Base-by-base conservation (phyloP, 2,113 vertebrate genomes). In the Platysternon megacephalum region DNA sequence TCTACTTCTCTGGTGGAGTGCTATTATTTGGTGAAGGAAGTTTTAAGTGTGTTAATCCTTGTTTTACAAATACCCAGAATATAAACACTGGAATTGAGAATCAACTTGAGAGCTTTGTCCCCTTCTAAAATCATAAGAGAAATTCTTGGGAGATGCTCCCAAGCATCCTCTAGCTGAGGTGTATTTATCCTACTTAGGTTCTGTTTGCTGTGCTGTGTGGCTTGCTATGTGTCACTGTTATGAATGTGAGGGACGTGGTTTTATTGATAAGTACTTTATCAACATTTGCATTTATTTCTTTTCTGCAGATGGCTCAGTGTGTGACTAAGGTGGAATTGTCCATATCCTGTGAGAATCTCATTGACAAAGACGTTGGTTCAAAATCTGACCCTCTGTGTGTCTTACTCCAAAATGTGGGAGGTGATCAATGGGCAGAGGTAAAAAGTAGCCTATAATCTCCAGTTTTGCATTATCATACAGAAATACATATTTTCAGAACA, bases 321-420 rank as follows among this genome's bases (percentile, higher is more conserved):
- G 98, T 99, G 92, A 97, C 98, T 58, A 98, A 99, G 82, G 97
- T 99, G 94, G 98, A 99, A 97, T 98, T 99, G 84, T 98, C 98
- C 4, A 92, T 99, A 94, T 99, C 99, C 91, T 99, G 99, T 96
- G 93, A 97, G 28, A 97, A 98, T 95, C 99, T 99, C 51, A 98
- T 99, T 95, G 99, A 99, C 97, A 98, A 98, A 97, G 99, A 99
- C 97, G 94, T 99, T 10, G 98, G 99, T 12, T 99, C 99, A 49
- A 98, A 98, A 88, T 99, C 99, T 3, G 99, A 99, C 81, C 99
- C 99, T 0, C 98, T 99, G 44, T 99, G 99, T n/a, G 99, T 99
- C 29, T 97, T 99, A 95, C 98, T 99, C 28, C 99, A 99, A 98
- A 98, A 97, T 56, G 82, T 95, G n/a, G 99, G 98, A n/a, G 98